A percentile compares a stretch with the other conserved stretches of the same genome.
Conservation (phyloP, 2,888 invertebrate genomes). For the Tetheella fluctuosa region DNA sequence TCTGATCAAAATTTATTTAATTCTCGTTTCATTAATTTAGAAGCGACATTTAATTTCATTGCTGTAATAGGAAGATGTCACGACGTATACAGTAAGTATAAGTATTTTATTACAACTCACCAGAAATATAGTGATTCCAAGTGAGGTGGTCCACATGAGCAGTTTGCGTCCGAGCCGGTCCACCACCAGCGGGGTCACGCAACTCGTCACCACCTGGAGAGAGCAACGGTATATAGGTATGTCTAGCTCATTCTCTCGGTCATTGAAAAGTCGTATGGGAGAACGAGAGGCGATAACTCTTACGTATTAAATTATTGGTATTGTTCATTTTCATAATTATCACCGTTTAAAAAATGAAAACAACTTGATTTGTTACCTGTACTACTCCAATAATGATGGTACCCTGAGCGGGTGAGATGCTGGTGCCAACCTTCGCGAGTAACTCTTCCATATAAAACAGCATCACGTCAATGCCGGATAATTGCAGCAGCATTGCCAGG, state of each 20-base stretch:
- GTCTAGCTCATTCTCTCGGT: background rate
- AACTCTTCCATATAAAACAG: slow-evolving; percentile 90
- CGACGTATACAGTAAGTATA: no score
- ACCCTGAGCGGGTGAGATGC: slow-evolving; percentile 85
- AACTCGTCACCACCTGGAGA: slow-evolving; percentile 87
- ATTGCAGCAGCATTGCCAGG: slow-evolving; percentile 91
- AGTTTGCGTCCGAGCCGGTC: slow-evolving; percentile 90
- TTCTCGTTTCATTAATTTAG: no score
- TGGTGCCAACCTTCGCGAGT: slow-evolving; percentile 86
- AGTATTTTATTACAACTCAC: slow-evolving; percentile 56
- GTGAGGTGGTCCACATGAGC: slow-evolving; percentile 89
- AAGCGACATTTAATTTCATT: no score
- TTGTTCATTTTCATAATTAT: no score
- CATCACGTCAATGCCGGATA: slow-evolving; percentile 92
- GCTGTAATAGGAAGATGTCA: no score
- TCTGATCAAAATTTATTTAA: no score
- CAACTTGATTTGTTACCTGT: slow-evolving; percentile 52
- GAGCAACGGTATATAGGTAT: background rate
- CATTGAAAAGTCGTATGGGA: background rate
- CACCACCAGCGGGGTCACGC: slow-evolving; percentile 88
- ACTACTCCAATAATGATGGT: slow-evolving; percentile 88
- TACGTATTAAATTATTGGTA: no score
- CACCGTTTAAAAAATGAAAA: no score
- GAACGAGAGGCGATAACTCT: background rate
- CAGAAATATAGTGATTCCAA: slow-evolving; percentile 86